Conservation (phyloP, 2,888 invertebrate genomes). For the Eristalis arbustorum region DNA sequence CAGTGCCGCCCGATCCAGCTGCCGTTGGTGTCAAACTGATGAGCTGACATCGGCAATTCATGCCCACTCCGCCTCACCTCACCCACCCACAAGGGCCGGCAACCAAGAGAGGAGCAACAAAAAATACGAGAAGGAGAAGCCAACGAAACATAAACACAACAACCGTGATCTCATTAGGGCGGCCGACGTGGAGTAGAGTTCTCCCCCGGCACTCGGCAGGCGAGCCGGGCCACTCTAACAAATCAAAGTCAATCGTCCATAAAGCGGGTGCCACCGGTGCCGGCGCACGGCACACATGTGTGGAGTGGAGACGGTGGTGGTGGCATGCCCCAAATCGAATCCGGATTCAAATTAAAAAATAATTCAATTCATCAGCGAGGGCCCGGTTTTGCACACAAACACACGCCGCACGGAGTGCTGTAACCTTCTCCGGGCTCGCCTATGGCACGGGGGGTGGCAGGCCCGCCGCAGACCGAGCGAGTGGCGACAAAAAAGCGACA, state of each 20-base stretch:
- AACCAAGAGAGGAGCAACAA: background rate
- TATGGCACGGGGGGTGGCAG: conserved; percentile 2
- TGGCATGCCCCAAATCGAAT: conserved; percentile 49
- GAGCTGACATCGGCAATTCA: conserved; percentile 1
- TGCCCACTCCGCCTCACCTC: background rate
- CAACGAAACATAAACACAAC: background rate
- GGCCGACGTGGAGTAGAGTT: conserved; percentile 31
- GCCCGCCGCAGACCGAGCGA: background rate
- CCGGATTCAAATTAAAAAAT: conserved; percentile 66
- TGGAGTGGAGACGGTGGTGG: background rate
- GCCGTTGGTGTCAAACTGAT: conserved; percentile 33
- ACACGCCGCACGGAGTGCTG: conserved; percentile 23
- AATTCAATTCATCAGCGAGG: conserved; percentile 62
- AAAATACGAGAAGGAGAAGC: background rate
- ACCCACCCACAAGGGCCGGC: background rate
- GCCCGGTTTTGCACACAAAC: conserved; percentile 2
- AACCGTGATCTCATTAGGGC: conserved; percentile 58
- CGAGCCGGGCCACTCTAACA: conserved; percentile 54
- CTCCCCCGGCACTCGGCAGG: background rate
- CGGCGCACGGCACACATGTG: conserved; percentile 10
- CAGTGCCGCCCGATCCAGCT: conserved; percentile 30
- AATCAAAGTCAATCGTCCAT: conserved; percentile 70
- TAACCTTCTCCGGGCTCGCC: conserved; percentile 50
- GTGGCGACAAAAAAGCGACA: conserved; percentile 18
- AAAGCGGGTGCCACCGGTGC: conserved; percentile 45